Evolutionary conservation across 2,888 invertebrate species (phyloP).

Genomic region (Agelastica alni): DNA sequence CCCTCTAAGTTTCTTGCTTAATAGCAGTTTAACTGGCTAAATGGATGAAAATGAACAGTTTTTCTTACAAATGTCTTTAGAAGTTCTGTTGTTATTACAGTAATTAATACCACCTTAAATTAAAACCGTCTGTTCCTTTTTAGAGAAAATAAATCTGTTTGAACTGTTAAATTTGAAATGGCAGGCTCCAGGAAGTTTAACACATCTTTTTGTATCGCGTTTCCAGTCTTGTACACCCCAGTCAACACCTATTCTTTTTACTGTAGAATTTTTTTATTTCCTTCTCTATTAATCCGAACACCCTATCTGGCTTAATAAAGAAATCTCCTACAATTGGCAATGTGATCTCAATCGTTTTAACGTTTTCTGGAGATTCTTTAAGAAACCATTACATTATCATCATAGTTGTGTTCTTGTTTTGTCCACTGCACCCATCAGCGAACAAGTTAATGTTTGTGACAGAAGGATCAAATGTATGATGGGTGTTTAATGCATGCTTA

Average conservation of each 20-base stretch:
- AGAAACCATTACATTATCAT: slow-evolving; percentile 12
- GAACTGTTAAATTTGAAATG: not conserved
- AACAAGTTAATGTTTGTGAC: slow-evolving; percentile 1
- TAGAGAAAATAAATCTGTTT: not conserved
- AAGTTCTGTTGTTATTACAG: not conserved
- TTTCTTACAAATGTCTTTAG: not conserved
- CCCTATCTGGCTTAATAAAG: not conserved
- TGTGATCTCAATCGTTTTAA: not conserved
- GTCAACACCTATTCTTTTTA: no score
- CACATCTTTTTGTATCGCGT: not conserved
- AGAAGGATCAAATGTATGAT: not conserved
- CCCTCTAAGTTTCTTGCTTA: no score
- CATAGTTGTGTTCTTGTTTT: slow-evolving; percentile 18
- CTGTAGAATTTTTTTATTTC: no score
- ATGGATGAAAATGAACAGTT: not conserved
- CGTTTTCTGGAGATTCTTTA: not conserved
- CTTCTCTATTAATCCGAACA: not conserved
- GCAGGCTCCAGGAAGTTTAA: not conserved
- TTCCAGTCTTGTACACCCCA: not conserved
- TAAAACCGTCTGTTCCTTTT: not conserved
- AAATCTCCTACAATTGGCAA: not conserved
- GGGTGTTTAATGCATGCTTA: not conserved
- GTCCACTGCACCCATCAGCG: slow-evolving; percentile 20
- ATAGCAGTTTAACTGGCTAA: not conserved
- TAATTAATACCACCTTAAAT: not conserved